Conservation (phyloP, 2,888 invertebrate genomes). For the Scaptodrosophila latifasciaeformis region DNA sequence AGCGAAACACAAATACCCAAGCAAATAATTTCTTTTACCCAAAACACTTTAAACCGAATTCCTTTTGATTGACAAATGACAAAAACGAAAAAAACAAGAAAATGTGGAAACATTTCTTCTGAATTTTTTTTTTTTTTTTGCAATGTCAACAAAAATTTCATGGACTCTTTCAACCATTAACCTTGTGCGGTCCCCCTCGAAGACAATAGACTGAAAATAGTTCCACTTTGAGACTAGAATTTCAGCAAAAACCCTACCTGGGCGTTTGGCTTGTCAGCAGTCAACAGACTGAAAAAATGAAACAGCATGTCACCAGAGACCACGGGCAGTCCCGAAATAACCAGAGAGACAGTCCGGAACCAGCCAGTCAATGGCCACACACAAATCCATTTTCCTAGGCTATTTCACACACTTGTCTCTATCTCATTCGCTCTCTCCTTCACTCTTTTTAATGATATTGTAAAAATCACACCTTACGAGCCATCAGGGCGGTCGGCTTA, state of each 20-base stretch:
- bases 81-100: too few species aligned
- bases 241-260: too few species aligned
- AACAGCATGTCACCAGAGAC: constrained; percentile 11
- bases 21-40: too few species aligned
- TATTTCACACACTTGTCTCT: constrained; percentile 10
- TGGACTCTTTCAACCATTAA: constrained; percentile 28
- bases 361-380: constrained; percentile 43
- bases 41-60: background rate
- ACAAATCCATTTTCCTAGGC: background rate
- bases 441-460: constrained; percentile 69
- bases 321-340: constrained; percentile 59
- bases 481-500: constrained; percentile 67
- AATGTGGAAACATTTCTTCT: too few species aligned
- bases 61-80: too few species aligned
- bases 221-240: background rate
- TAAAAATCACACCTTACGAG: constrained; percentile 68
- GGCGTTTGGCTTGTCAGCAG: constrained; percentile 60
- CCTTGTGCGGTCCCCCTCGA: constrained; percentile 51
- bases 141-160: constrained; percentile 63
- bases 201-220: constrained; percentile 16
- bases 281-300: constrained; percentile 22
- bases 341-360: constrained; percentile 23
- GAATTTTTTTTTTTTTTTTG: constrained; percentile 29
- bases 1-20: too few species aligned
- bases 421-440: too few species aligned